A percentile compares a stretch with the other conserved stretches of the same genome.
These are phyloP conservation scores for Mastomys natalensis DNA, from an alignment of 2,113 vertebrate species.

Conservation along the genomic window DNA sequence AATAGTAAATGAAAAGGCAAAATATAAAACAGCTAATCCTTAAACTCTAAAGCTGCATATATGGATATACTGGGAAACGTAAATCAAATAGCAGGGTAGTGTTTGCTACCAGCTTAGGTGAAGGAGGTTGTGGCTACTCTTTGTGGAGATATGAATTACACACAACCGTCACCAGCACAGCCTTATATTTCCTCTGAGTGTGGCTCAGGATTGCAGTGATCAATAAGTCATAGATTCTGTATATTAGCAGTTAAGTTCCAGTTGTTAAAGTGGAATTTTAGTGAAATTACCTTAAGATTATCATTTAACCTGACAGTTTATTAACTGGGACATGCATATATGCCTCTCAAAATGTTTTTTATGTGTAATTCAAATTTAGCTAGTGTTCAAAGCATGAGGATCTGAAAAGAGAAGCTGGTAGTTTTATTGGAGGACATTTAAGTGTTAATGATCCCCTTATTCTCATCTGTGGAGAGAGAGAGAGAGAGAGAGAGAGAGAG, in stretches of 20 bases:
- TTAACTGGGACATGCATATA: not conserved
- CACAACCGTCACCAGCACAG: not conserved
- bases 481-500: too few species aligned
- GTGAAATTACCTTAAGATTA: constrained; percentile 16
- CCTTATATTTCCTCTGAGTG: not conserved
- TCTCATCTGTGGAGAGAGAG: not conserved
- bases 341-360: not conserved
- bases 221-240: not conserved
- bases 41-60: constrained; percentile 18
- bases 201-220: not conserved
- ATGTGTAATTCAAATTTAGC: constrained; percentile 47
- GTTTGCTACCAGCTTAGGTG: not conserved
- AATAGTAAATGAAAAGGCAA: constrained; percentile 39
- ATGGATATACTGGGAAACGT: not conserved
- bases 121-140: not conserved
- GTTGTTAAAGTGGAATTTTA: constrained; percentile 32
- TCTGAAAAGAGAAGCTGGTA: not conserved
- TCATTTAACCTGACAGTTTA: not conserved
- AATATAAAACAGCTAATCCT: not conserved
- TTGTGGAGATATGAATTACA: not conserved
- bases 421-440: not conserved
- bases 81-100: not conserved
- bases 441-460: not conserved
- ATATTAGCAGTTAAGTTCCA: constrained; percentile 6
- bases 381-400: not conserved